A percentile compares a stretch with the other conserved stretches of the same genome.
Evolutionary conservation across 2,797 vertebrate genomes (phyloP).

Genomic region (Bovichtus variegatus): DNA sequence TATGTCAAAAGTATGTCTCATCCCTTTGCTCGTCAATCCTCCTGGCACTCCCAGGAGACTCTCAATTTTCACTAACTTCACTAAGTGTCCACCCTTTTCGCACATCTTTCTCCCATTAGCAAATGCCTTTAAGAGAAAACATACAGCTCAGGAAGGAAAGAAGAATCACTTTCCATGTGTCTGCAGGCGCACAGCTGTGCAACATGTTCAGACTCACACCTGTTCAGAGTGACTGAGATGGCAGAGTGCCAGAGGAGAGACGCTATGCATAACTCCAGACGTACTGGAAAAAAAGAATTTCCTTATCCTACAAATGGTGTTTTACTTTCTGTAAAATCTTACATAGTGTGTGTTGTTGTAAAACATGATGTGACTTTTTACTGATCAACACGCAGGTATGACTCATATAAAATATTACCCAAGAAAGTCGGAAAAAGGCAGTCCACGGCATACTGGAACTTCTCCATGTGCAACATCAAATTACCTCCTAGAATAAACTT

Average conservation of each 20-base stretch:
- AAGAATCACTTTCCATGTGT: neutral
- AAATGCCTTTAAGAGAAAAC: slow-evolving; percentile 6
- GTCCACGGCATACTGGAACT: no score
- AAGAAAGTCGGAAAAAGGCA: no score
- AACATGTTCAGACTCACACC: slow-evolving; percentile 6
- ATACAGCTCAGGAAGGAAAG: slow-evolving; percentile 1
- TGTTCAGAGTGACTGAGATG: slow-evolving; percentile 13
- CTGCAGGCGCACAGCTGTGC: neutral
- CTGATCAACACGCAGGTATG: no score
- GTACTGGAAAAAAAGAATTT: neutral
- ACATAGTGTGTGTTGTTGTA: neutral
- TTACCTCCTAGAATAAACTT: no score
- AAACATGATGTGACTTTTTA: no score
- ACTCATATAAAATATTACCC: no score
- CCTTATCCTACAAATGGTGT: neutral
- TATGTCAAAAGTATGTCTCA: neutral
- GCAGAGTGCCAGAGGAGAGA: neutral
- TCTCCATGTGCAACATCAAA: no score
- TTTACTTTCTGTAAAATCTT: neutral
- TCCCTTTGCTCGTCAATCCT: slow-evolving; percentile 3
- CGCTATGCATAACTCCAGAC: neutral
- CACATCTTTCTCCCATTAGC: neutral
- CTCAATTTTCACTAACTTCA: neutral
- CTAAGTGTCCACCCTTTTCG: neutral
- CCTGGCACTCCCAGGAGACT: neutral